phyloP scores from a whole-genome alignment of 2,888 invertebrate genomes.

The Trichacis sp. region DNA sequence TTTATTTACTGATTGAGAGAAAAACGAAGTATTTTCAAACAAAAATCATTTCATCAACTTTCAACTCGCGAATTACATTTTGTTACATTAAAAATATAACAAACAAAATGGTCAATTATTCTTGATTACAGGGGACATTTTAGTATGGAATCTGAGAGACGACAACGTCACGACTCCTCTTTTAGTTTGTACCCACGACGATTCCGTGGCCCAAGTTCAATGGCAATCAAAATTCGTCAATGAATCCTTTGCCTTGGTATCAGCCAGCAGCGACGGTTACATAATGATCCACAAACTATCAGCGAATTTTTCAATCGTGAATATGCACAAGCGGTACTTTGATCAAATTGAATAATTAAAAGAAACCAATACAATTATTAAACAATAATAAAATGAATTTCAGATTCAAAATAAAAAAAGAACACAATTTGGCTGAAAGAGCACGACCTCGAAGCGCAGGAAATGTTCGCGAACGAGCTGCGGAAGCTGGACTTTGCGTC shows the following conservation, averaged over 20 bases:
- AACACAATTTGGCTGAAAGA: constrained; percentile 64
- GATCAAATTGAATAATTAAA: too few relatives aligned
- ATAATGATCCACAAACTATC: constrained; percentile 57
- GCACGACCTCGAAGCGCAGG: constrained; percentile 62
- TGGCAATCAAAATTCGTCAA: constrained; percentile 58
- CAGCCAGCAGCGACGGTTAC: constrained; percentile 62
- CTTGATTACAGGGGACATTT: constrained; percentile 56
- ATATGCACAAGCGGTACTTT: constrained; percentile 54
- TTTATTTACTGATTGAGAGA: too few relatives aligned
- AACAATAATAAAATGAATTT: not conserved
- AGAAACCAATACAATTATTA: not conserved
- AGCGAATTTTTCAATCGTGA: constrained; percentile 56
- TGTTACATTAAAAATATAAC: too few relatives aligned
- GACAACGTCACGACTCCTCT: constrained; percentile 52
- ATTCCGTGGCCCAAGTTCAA: constrained; percentile 57
- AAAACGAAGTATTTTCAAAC: too few relatives aligned
- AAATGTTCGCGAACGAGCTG: constrained; percentile 59
- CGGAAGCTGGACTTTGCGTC: constrained; percentile 61
- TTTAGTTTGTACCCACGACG: constrained; percentile 57
- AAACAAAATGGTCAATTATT: too few relatives aligned
- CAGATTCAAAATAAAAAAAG: constrained; percentile 62
- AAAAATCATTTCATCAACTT: too few relatives aligned
- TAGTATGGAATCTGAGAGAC: constrained; percentile 64
- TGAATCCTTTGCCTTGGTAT: constrained; percentile 54
- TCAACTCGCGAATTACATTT: too few relatives aligned